Evolutionary conservation across 2,113 vertebrate species (phyloP).

Genomic region (Festucalex cinctus): DNA sequence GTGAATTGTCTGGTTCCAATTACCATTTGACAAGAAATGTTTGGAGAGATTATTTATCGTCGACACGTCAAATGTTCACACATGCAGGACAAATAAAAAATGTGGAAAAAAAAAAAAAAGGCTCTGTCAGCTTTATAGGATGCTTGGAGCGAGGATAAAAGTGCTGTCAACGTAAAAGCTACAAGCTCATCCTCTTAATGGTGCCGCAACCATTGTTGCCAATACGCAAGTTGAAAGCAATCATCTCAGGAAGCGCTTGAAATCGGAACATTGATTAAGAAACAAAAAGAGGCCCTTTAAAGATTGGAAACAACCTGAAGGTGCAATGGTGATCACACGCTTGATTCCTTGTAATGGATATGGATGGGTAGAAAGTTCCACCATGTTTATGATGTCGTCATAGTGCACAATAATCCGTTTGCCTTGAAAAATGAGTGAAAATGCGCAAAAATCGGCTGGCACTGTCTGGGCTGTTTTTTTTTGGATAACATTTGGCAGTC

Average conservation of each 20-base stretch:
- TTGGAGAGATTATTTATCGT: not conserved
- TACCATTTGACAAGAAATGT: not conserved
- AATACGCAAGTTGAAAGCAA: not conserved
- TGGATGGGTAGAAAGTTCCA: no score
- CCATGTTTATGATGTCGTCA: no score
- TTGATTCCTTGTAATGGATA: not conserved
- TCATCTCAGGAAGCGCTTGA: no score
- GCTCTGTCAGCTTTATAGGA: not conserved
- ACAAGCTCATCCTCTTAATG: not conserved
- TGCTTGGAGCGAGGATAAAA: not conserved
- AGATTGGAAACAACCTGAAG: not conserved
- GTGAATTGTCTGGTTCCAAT: not conserved
- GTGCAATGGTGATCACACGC: not conserved
- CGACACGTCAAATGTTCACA: not conserved
- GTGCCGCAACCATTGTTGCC: not conserved
- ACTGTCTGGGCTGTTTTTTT: no score
- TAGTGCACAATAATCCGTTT: no score
- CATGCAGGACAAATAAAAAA: not conserved
- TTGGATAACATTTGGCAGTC: no score
- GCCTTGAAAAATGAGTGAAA: no score
- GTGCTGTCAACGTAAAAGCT: not conserved
- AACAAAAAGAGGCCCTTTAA: not conserved
- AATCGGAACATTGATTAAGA: no score
- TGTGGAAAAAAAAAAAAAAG: not conserved
- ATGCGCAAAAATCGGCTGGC: no score